Conservation (phyloP, 1,140 invertebrate genomes). For the Brachystomella parvula region DNA sequence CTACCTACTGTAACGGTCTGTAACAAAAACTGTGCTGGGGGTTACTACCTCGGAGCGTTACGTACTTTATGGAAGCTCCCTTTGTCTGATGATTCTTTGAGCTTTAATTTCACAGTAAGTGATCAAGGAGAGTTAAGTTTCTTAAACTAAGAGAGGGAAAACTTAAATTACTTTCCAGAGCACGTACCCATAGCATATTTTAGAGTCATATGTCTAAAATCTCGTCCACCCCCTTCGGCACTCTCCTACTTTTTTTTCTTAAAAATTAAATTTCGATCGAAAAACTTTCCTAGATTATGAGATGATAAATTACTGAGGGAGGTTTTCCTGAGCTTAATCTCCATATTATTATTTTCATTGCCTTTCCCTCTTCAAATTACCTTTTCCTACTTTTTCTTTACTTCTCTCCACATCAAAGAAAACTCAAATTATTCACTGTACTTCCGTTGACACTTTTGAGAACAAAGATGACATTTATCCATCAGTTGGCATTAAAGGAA, state of each 20-base stretch:
- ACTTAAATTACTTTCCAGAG: constrained; percentile 9
- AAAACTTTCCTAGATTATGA: no score
- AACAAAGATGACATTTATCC: constrained; percentile 36
- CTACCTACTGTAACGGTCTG: no score
- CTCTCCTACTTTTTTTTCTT: no score
- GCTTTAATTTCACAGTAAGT: constrained; percentile 10
- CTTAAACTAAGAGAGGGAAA: not conserved
- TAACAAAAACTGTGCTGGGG: no score
- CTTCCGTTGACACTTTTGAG: not conserved
- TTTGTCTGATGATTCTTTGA: no score
- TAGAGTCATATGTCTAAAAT: no score
- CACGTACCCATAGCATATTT: not conserved
- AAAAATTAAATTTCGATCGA: no score
- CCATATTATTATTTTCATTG: no score
- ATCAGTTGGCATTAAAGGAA: constrained; percentile 30
- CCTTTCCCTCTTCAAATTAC: not conserved
- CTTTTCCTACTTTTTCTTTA: not conserved
- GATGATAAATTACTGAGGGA: no score
- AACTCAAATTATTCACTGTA: not conserved
- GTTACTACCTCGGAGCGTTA: not conserved
- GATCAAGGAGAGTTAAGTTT: constrained; percentile 2
- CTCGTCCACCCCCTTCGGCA: not conserved
- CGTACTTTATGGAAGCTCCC: not conserved
- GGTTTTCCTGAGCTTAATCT: no score
- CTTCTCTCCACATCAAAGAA: not conserved